Evolutionary conservation across 2,888 invertebrate genomes (phyloP), one percentile per base, ranked within the genome.

Genomic region (Lycophotia porphyrea): DNA sequence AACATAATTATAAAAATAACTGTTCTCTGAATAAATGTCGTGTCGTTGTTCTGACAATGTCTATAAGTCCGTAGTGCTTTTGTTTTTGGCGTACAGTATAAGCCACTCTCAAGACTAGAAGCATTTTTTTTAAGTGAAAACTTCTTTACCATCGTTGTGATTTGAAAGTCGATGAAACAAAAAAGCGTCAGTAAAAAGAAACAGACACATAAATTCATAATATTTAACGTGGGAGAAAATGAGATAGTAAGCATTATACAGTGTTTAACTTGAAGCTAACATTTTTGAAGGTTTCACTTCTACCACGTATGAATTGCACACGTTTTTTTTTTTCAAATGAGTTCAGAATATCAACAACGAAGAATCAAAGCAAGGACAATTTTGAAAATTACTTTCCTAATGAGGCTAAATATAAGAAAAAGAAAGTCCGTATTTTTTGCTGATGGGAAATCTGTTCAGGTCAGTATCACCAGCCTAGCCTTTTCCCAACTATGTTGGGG

Each of bases 391-490:
- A 27, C 15, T 55, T 27, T 55, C 7, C 7, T 55, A 2, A 18
- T 2, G 0, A 0, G 0, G 27, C 15, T 55, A 5, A 27, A n/a
- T 13, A 15, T 0, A 5, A n/a, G n/a, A 1, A 7, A 0, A 55
- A 27, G 15, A 15, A 5, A 7, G 15, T 15, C 9, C n/a, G 13
- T 27, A 52, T 27, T 27, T 55, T 55, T 2, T 31, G 8, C 8
- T 18, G 31, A 31, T 15, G 27, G 1, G 58, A 8, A 18, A 8
- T 58, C 18, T 31, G 0, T 31, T 31, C 7, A 1, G 18, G 58
- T 18, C 18, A 31, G 18, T 3, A 8, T 31, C 7, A 15, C 15
- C 27, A 7, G 55, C 27, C 7, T 27, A 27, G 15, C 15, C 15
- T 55, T 27, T 18, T 18, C 27, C 18, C 27, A 15, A 55, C 55